Percentiles rank a stretch among this genome's conserved stretches.
Conservation (phyloP, 2,113 vertebrate species). For the Serinus canaria region DNA sequence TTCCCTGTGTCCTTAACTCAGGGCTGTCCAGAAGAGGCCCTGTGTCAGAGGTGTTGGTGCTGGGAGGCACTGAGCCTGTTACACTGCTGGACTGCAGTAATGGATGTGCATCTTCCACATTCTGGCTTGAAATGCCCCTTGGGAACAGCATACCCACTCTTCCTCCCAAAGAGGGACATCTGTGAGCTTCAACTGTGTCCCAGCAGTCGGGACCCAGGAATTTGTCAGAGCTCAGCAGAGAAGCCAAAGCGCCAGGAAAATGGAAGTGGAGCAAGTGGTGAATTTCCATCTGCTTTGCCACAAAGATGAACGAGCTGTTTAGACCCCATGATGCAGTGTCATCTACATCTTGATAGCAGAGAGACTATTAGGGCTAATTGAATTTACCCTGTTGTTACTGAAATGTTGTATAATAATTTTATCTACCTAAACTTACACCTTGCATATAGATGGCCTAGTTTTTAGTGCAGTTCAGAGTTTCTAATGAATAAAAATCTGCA, state of each 20-base stretch:
- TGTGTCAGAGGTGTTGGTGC: background rate
- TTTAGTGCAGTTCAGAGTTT: background rate
- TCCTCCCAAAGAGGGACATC: background rate
- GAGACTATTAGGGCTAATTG: background rate
- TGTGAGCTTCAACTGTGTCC: background rate
- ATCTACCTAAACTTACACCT: background rate
- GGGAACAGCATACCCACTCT: background rate
- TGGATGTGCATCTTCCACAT: background rate
- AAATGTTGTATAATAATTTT: conserved; percentile 9
- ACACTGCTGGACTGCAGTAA: background rate
- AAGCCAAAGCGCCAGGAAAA: background rate
- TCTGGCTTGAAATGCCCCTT: background rate
- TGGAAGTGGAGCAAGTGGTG: background rate
- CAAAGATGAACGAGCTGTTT: background rate
- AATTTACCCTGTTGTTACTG: conserved; percentile 11
- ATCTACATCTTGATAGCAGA: background rate
- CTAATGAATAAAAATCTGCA: conserved; percentile 27
- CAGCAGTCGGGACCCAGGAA: rapidly evolving
- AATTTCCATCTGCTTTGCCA: background rate
- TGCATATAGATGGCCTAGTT: background rate
- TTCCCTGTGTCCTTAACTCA: background rate
- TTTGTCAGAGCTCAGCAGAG: background rate
- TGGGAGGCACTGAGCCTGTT: background rate
- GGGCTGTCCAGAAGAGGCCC: background rate
- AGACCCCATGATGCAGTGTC: background rate